Conservation (phyloP, 37 sponge, comb jelly and placozoan species). For the Oopsacas minuta region DNA sequence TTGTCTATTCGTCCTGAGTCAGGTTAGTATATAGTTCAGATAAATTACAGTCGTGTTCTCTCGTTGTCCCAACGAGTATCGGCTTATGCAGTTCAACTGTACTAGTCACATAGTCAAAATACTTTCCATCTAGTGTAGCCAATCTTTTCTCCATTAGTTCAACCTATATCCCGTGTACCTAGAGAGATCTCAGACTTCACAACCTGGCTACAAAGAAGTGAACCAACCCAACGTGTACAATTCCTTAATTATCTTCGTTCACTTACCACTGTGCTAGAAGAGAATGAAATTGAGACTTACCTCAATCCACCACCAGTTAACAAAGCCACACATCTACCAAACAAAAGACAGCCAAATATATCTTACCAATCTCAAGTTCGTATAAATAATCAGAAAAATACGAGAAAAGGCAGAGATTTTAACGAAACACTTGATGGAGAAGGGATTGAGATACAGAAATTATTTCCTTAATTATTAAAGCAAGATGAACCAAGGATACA, state of each 20-base stretch:
- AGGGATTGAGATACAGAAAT: slow-evolving; percentile 5
- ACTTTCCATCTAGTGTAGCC: too few species aligned
- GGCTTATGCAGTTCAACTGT: too few species aligned
- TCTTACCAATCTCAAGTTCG: not conserved
- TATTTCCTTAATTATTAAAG: not conserved
- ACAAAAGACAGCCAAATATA: not conserved
- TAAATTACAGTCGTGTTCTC: too few species aligned
- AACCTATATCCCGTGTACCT: not conserved
- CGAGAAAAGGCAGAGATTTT: not conserved
- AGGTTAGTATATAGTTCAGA: too few species aligned
- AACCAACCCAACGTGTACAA: slow-evolving; percentile 7
- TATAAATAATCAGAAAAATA: not conserved
- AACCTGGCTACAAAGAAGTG: not conserved
- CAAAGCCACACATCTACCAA: not conserved
- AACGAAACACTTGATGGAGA: not conserved
- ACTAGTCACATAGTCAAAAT: too few species aligned
- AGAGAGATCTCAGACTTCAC: slow-evolving; percentile 13
- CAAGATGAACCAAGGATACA: too few species aligned
- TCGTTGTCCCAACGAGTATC: too few species aligned
- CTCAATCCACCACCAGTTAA: not conserved
- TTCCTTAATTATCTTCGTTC: slow-evolving; percentile 1
- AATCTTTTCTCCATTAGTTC: too few species aligned
- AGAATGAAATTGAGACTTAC: not conserved
- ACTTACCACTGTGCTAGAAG: not conserved
- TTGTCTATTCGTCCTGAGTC: not conserved